phyloP scores from a whole-genome alignment of 1,140 invertebrate genomes.

The Trachymyrmex septentrionalis region DNA sequence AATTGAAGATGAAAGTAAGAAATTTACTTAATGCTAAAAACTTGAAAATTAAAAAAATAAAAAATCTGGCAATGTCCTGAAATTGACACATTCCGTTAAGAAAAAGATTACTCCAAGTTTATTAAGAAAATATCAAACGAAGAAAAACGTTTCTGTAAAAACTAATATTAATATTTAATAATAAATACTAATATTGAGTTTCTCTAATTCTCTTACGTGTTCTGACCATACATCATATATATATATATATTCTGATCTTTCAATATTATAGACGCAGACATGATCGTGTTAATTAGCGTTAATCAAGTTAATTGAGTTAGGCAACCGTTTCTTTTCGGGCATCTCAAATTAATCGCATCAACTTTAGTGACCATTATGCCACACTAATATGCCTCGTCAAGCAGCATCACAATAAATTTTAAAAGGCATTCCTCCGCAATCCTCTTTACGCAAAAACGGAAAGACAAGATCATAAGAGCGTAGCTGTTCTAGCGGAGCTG shows the following conservation, averaged over 20 bases:
- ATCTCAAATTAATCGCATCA: background rate
- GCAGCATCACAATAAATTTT: conserved; percentile 8
- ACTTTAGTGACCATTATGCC: background rate
- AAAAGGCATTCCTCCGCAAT: conserved; percentile 17
- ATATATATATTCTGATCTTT: too few species aligned
- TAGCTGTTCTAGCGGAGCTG: conserved; percentile 30
- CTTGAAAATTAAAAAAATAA: background rate
- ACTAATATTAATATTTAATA: background rate
- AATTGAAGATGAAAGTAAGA: background rate
- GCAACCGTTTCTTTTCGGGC: background rate
- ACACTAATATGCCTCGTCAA: conserved; percentile 14
- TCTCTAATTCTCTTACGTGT: background rate
- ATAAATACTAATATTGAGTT: background rate
- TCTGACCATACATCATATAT: too few species aligned
- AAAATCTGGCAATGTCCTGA: background rate
- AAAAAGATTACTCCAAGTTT: background rate
- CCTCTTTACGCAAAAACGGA: conserved; percentile 36
- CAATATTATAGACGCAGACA: background rate
- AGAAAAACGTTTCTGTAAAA: background rate
- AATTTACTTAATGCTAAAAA: background rate
- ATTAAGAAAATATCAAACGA: background rate
- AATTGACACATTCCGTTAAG: background rate
- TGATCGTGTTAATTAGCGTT: background rate
- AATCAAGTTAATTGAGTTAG: background rate
- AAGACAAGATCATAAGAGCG: conserved; percentile 38